These are phyloP conservation scores for Synanthedon formicaeformis DNA, from an alignment of 2,888 invertebrate genomes.

Conservation along the genomic window DNA sequence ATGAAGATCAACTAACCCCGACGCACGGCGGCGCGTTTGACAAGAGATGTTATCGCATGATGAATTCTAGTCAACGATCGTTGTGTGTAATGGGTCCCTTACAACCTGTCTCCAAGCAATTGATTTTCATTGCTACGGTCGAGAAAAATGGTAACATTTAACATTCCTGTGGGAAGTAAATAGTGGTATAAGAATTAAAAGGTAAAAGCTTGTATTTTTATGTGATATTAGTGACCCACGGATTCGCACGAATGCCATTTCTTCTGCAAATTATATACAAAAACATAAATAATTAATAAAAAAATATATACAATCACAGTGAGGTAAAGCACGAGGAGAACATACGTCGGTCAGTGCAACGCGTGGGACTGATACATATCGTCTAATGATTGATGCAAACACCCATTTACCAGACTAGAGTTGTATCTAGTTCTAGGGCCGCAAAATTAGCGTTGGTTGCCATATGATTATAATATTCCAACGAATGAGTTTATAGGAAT, in stretches of 20 bases:
- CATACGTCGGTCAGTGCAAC: neutral
- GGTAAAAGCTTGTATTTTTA: too few species aligned
- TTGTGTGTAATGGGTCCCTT: neutral
- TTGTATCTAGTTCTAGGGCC: constrained; percentile 23
- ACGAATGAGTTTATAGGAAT: too few species aligned
- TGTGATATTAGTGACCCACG: too few species aligned
- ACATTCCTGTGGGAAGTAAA: too few species aligned
- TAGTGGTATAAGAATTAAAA: too few species aligned
- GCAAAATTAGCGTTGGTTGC: constrained; percentile 9
- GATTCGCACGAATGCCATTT: too few species aligned
- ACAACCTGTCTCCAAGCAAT: neutral
- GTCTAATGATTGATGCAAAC: constrained; percentile 53
- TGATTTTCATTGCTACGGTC: neutral
- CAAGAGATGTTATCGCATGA: constrained; percentile 8
- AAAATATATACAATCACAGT: too few species aligned
- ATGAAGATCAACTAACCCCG: neutral
- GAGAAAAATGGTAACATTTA: neutral
- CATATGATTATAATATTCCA: too few species aligned
- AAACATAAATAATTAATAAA: too few species aligned
- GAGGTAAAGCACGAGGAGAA: neutral
- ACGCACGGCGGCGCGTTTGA: constrained; percentile 6
- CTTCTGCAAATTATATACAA: too few species aligned
- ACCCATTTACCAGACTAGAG: constrained; percentile 43
- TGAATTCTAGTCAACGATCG: constrained; percentile 2
- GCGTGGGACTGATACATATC: constrained; percentile 58